Base-by-base conservation (phyloP, 2,888 invertebrate genomes). In the Pantelozetes paolii region DNA sequence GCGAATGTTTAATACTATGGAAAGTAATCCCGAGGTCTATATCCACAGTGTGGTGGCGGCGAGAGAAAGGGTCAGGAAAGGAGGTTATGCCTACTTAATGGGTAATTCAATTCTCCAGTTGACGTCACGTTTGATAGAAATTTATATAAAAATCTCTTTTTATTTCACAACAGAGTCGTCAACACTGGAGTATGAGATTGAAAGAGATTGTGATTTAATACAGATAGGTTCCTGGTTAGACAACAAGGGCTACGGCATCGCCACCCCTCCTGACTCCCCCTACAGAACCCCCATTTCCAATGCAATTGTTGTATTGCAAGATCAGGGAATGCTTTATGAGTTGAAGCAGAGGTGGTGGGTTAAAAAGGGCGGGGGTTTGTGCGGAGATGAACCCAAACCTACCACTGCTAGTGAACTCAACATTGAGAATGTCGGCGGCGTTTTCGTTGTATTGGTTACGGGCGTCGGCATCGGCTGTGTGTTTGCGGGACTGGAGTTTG, bases 341-440 rank as follows among this genome's bases (percentile, higher is more conserved):
- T 85, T 98, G 80, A 97, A 97, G 86, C 92, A 93, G 42, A 89
- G 90, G 82, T 98, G 97, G 97, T 98, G 97, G 97, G 92, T 93
- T 81, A 91, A 73, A 11, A 28, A 72, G 15, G 69, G 71, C n/a
- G 74, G 74, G n/a, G 75, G 73, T 8, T 32, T 45, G 18, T 77
- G 77, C 48, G 42, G 57, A 13, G 73, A 72, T 8, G 74, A 75
- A 23, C 57, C 73, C 18, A 73, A 71, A 23, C 62, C 67, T 30
- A 48, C 69, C n/a, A 54, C 71, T n/a, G 70, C 77, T 23, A 62
- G 30, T 45, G 78, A 76, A 23, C 71, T 78, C 57, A 74, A 76
- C 45, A 75, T 78, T 42, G 77, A 71, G 15, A 76, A 77, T 45
- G 77, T 78, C 28, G 78, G 78, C 42, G 78, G 78, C 45, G 77